Evolutionary conservation across 2,113 vertebrate species (phyloP).

Genomic region (Rutilus rutilus): DNA sequence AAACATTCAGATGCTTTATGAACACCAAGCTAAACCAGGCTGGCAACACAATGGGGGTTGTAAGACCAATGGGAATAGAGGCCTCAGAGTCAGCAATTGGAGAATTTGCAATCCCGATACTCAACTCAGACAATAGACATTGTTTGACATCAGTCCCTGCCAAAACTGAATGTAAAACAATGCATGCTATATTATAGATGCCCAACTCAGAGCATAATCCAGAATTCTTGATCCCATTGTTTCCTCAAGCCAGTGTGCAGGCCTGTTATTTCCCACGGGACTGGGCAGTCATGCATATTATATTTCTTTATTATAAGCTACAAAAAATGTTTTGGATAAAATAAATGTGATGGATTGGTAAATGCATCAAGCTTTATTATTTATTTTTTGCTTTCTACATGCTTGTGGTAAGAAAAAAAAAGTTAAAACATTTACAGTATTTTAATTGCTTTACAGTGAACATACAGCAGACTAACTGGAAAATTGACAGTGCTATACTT

Average conservation of each 20-base stretch:
- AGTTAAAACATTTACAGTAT: not conserved
- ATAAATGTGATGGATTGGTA: not conserved
- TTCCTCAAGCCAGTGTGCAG: slow-evolving; percentile 54
- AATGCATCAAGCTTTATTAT: not conserved
- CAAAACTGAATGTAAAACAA: slow-evolving; percentile 22
- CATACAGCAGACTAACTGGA: not conserved
- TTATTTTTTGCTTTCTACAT: not conserved
- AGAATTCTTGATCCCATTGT: slow-evolving; percentile 2
- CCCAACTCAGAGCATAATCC: not conserved
- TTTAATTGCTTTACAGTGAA: not conserved
- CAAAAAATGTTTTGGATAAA: slow-evolving; percentile 65
- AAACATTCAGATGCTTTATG: slow-evolving; percentile 5
- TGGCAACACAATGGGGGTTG: not conserved
- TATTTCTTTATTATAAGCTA: slow-evolving; percentile 64
- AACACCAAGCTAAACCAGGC: not conserved
- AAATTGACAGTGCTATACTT: not conserved
- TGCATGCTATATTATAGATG: slow-evolving; percentile 5
- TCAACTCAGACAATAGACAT: not conserved
- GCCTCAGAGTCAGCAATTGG: not conserved
- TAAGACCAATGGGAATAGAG: not conserved
- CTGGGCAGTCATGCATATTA: slow-evolving; percentile 59
- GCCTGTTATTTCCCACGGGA: slow-evolving; percentile 58
- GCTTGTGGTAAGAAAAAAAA: not conserved
- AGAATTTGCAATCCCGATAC: not conserved
- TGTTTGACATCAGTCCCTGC: slow-evolving; percentile 14